Evolutionary conservation across 64 coral and sea anemone species (phyloP).

Genomic region (Catalaphyllia jardinei): DNA sequence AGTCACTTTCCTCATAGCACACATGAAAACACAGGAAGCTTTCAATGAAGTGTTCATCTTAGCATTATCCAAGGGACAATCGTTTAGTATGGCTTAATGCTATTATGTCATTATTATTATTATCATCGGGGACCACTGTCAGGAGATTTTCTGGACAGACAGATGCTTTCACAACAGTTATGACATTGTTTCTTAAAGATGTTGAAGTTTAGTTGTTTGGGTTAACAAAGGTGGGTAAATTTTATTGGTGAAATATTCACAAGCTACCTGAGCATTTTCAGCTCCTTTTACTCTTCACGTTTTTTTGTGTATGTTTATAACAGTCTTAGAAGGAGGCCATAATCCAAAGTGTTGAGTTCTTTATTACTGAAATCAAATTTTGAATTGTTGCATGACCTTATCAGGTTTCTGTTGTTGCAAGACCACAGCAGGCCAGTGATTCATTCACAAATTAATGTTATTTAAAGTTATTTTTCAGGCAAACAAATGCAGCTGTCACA

Average conservation of each 20-base stretch:
- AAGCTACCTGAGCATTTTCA: no score
- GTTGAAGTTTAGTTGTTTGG: neutral
- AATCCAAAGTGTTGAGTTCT: no score
- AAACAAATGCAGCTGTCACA: no score
- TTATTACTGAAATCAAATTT: no score
- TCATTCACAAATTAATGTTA: no score
- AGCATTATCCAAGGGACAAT: conserved; percentile 58
- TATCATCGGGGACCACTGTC: neutral
- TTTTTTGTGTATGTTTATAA: no score
- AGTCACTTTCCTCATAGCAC: conserved; percentile 54
- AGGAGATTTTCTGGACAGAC: neutral
- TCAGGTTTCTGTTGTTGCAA: no score
- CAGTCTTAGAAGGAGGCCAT: no score
- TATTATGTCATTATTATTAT: neutral
- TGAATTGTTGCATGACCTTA: no score
- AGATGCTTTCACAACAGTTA: conserved; percentile 2
- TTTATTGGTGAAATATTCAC: neutral
- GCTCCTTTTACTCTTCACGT: no score
- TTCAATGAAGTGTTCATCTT: conserved; percentile 61
- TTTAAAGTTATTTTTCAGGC: no score
- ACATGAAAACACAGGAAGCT: conserved; percentile 43
- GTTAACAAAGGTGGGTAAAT: neutral
- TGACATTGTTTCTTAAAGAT: neutral
- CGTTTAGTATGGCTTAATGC: conserved; percentile 61
- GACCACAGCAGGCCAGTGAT: no score